Conservation (phyloP, 35 echinoderm and acorn worm species). For the Amphiura filiformis region DNA sequence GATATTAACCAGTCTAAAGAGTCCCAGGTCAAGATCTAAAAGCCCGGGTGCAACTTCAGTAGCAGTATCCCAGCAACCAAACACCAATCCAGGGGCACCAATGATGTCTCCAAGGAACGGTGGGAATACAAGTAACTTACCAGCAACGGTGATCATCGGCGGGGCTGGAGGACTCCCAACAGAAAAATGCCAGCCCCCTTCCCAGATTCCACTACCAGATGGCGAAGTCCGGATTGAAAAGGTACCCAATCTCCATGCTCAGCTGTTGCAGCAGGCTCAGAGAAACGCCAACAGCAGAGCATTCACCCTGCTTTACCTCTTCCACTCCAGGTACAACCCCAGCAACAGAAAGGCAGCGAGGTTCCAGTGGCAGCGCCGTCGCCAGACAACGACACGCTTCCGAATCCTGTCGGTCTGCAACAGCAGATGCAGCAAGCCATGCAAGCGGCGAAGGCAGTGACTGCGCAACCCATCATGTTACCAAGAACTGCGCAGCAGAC, state of each 20-base stretch:
- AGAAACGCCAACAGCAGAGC: conserved; percentile 9
- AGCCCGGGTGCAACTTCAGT: neutral
- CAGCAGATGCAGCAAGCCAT: conserved; percentile 23
- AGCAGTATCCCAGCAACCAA: too few relatives aligned
- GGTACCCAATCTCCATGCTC: conserved; percentile 76
- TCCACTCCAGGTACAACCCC: conserved; percentile 33
- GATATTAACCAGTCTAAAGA: neutral
- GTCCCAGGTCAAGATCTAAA: conserved; percentile 7
- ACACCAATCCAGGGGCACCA: too few relatives aligned
- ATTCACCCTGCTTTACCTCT: conserved; percentile 3
- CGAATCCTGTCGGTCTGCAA: conserved; percentile 25
- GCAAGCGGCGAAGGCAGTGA: conserved; percentile 22
- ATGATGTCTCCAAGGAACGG: too few relatives aligned
- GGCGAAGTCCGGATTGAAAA: conserved; percentile 92
- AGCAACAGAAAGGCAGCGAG: conserved; percentile 1
- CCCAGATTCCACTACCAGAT: conserved; percentile 38
- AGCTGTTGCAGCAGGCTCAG: conserved; percentile 42
- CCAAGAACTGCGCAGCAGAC: too few relatives aligned
- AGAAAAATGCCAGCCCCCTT: conserved; percentile 32
- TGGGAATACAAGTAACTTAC: neutral
- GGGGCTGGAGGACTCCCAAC: conserved; percentile 20
- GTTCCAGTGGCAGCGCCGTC: conserved; percentile 2
- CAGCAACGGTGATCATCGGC: neutral
- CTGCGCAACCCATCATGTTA: neutral
- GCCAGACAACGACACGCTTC: neutral